Conservation (phyloP, 2,113 vertebrate species). For the Grus americana region DNA sequence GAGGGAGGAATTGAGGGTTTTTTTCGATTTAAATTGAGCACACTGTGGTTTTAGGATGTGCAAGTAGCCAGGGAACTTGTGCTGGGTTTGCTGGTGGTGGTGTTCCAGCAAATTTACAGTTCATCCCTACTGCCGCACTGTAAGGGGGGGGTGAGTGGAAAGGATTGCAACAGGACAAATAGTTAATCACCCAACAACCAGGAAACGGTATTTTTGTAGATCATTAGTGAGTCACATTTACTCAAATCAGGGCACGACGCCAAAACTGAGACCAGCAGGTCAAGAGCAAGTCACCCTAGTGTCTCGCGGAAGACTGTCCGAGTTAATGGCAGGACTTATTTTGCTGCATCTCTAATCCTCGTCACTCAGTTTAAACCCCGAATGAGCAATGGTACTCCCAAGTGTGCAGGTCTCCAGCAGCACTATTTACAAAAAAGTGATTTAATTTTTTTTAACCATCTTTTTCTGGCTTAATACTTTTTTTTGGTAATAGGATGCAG, state of each 20-base stretch:
- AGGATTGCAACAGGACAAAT: neutral
- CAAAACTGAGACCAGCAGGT: neutral
- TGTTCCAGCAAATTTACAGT: neutral
- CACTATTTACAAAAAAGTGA: neutral
- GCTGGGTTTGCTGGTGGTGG: neutral
- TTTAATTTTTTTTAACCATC: neutral
- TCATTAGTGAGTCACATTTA: neutral
- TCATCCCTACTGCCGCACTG: neutral
- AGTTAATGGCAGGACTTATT: neutral
- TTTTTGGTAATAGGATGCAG: neutral
- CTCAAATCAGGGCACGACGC: neutral
- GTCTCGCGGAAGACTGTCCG: accelerated
- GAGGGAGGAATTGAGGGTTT: accelerated
- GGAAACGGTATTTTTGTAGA: neutral
- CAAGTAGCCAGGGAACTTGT: too few relatives aligned
- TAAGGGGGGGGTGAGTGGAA: neutral
- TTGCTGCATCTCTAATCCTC: neutral
- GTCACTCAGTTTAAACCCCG: neutral
- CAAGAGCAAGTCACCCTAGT: neutral
- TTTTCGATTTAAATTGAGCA: neutral
- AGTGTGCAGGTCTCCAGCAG: neutral
- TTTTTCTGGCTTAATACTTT: neutral
- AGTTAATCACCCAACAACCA: neutral
- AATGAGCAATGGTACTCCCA: neutral
- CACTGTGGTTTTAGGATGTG: neutral